phyloP scores from a whole-genome alignment of 2,113 vertebrate species.

The Ptilorrhoa leucosticta region DNA sequence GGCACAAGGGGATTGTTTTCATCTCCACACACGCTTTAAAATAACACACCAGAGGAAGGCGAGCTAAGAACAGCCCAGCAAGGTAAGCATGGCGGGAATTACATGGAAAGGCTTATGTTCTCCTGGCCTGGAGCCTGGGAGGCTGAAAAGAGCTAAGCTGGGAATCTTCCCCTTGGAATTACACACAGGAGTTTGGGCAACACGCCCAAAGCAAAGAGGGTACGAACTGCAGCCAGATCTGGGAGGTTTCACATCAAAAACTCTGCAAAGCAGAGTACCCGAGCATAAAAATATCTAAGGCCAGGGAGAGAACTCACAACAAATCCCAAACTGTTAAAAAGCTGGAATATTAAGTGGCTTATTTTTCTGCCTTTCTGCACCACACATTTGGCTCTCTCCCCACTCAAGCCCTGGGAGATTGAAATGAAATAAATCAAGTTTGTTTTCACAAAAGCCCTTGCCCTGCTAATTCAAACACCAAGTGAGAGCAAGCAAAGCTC shows the following conservation, averaged over 20 bases:
- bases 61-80: background rate
- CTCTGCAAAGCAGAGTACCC: background rate
- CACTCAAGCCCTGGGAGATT: background rate
- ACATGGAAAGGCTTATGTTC: background rate
- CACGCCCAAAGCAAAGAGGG: fast-evolving
- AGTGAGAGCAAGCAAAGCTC: no score
- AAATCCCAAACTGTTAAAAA: background rate
- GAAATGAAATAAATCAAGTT: background rate
- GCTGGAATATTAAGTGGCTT: background rate
- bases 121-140: background rate
- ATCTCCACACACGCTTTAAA: background rate
- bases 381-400: background rate
- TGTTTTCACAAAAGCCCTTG: background rate
- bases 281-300: fast-evolving
- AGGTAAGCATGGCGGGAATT: background rate
- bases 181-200: background rate
- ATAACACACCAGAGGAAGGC: background rate
- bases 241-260: background rate
- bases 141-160: background rate
- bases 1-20: background rate
- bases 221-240: background rate
- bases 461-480: background rate
- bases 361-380: background rate
- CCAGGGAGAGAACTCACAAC: background rate
- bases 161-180: background rate